Evolutionary conservation across 2,797 vertebrate species (phyloP), one percentile per base, ranked within the genome.

Genomic region (Malacoraja senta): DNA sequence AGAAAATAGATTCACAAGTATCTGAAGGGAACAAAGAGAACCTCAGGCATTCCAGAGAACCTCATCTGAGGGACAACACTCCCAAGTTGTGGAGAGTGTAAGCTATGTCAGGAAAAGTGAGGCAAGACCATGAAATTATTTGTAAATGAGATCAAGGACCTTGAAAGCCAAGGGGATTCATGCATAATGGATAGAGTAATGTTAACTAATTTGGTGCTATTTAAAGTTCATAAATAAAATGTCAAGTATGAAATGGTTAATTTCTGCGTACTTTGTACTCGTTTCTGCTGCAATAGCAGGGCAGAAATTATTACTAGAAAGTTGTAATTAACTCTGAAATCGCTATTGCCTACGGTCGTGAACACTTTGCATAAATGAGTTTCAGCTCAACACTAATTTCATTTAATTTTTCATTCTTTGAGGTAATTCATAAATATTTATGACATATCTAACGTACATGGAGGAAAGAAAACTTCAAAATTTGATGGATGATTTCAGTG

Each of bases 361-460:
- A 72, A 92, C 71, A n/a, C 15, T 91, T 91, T 92, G 71, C 90
- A 76, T 76, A 76, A 76, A 76, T 19, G 38, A 92, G 68, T 76
- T 76, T 92, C 90, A 92, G 76, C 38, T 76, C 38, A 53, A 92
- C 90, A 91, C 19, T 58, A 44, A 76, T 74, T 88, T 95, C 95
- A 93, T 95, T 95, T 96, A 93, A 95, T 95, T 95, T 95, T 94
- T 94, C 95, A 95, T 95, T 95, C 95, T 96, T 95, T 95, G 95
- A 96, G 96, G 95, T 96, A 93, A 95, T 96, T 96, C 95, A 97
- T 97, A 97, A 97, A 97, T 97, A 97, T 97, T 97, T 97, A 97
- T 97, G 96, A 96, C 95, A 91, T 94, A 95, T 71, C 95, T 94
- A 96, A 96, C 96, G 96, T 96, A 95, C 95, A 96, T 94, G 95